Percentiles rank a stretch among this genome's conserved stretches.
Evolutionary conservation across 2,888 invertebrate species (phyloP).

Genomic region (Synergus gifuensis): DNA sequence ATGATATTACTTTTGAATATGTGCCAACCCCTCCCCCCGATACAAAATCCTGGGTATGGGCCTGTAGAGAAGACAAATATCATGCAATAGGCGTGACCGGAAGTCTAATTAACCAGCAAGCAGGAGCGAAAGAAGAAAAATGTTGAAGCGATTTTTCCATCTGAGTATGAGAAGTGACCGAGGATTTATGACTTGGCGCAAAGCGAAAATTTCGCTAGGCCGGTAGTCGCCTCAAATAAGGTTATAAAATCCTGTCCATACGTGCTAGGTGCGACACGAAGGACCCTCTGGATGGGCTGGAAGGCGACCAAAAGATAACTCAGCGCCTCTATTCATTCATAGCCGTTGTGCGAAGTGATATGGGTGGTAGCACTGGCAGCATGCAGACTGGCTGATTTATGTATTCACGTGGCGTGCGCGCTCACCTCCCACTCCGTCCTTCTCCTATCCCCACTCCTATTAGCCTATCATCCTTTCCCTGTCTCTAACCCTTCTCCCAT

Average conservation of each 20-base stretch:
- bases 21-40: too few relatives aligned
- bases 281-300: constrained; percentile 54
- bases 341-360: constrained; percentile 69
- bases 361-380: constrained; percentile 65
- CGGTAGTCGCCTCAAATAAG: constrained; percentile 47
- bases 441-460: constrained; percentile 38
- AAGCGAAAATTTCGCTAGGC: constrained; percentile 57
- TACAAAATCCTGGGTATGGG: too few relatives aligned
- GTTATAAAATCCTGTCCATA: constrained; percentile 45
- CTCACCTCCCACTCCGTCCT: constrained; percentile 52
- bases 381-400: constrained; percentile 71
- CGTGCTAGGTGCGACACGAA: constrained; percentile 40
- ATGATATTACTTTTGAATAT: too few relatives aligned
- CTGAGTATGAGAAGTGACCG: constrained; percentile 52
- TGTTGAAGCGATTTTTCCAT: constrained; percentile 38
- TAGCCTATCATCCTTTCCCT: constrained; percentile 41
- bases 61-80: not conserved
- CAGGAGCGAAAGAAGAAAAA: not conserved
- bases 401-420: constrained; percentile 62
- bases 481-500: constrained; percentile 45
- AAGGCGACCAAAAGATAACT: constrained; percentile 65
- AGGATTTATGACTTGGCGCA: constrained; percentile 61
- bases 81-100: not conserved
- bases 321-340: constrained; percentile 71
- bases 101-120: not conserved